Conservation (phyloP, 2,113 vertebrate species). For the Piprites chloris region DNA sequence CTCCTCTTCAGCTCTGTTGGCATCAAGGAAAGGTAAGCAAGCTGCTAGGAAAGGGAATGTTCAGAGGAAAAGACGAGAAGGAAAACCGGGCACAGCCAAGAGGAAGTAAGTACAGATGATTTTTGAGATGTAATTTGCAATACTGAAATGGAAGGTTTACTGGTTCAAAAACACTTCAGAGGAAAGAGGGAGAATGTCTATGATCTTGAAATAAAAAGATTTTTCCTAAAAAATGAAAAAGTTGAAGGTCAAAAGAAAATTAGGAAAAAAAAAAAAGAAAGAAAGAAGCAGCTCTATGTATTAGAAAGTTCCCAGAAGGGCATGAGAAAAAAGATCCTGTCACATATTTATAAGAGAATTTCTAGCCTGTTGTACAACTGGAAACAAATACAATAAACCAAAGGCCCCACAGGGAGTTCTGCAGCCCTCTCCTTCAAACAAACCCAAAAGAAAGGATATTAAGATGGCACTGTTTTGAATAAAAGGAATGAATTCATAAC, state of each 20-base stretch:
- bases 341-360: neutral
- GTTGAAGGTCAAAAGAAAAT: neutral
- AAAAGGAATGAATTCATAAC: neutral
- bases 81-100: neutral
- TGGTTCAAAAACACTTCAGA: neutral
- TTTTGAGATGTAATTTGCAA: neutral
- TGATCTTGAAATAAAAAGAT: neutral
- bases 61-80: neutral
- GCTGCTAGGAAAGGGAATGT: neutral
- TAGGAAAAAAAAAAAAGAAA: neutral
- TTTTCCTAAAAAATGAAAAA: neutral
- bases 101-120: neutral
- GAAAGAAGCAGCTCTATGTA: neutral
- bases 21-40: neutral
- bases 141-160: neutral
- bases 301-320: neutral
- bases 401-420: neutral
- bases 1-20: neutral
- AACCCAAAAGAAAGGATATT: neutral
- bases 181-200: neutral
- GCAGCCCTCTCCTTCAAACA: neutral
- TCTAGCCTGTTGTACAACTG: neutral
- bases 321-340: neutral
- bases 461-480: neutral
- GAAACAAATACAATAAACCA: slow-evolving; percentile 19